phyloP scores from a whole-genome alignment of 2,797 vertebrate species.

The Muscicapa comitata region DNA sequence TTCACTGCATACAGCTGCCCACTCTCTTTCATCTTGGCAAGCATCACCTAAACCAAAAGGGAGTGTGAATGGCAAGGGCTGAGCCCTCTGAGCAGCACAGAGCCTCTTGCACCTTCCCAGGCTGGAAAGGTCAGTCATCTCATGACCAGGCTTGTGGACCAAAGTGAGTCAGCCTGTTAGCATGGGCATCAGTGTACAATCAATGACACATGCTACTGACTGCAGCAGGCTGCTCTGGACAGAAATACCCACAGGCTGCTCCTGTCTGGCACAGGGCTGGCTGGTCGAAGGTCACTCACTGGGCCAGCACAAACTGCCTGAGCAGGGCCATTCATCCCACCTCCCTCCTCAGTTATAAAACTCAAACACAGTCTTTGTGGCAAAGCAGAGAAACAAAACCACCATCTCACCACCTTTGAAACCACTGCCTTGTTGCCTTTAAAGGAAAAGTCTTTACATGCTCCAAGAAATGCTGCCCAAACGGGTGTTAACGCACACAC shows the following conservation, averaged over 20 bases:
- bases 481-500: background rate
- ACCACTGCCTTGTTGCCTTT: background rate
- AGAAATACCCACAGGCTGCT: background rate
- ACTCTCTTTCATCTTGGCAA: slow-evolving; percentile 83
- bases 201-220: background rate
- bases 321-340: background rate
- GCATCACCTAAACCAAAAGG: slow-evolving; percentile 85
- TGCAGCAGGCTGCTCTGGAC: background rate
- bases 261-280: background rate
- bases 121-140: background rate
- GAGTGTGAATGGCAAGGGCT: background rate
- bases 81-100: background rate
- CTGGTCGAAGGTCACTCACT: background rate
- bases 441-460: background rate
- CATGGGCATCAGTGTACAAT: background rate
- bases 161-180: background rate
- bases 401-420: background rate
- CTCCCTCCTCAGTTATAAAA: background rate
- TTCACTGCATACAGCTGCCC: slow-evolving; percentile 92
- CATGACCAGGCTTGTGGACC: background rate
- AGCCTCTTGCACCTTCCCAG: background rate
- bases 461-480: background rate
- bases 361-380: background rate
- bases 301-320: background rate
- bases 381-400: background rate